Base-by-base conservation (phyloP, 2,888 invertebrate species). In the Lathronympha strigana region DNA sequence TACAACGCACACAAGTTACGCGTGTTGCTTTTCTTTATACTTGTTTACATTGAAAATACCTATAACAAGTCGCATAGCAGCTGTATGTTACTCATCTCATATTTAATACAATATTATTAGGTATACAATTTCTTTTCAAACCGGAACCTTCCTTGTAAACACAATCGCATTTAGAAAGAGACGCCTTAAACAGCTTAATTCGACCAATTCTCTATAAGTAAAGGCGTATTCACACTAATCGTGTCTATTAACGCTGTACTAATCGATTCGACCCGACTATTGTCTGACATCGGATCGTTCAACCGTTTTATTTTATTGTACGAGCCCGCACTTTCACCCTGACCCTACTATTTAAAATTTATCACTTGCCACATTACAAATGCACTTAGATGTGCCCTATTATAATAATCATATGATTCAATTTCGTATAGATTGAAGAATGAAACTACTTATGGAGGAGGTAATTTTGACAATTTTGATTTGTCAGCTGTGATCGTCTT, bases 271-370 rank as follows among this genome's bases (percentile, higher is more conserved):
- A 87, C 90, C 88, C 87, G 75, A 75, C 79, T 75, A 86, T 86
- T 86, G 85, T 84, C 77, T 78, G 77, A 76, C 80, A 80, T 80
- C 80, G 79, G 78, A 78, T 80, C 84, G 80, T 85, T 85, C 85
- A 83, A 84, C 86, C 88, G 81, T 88, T 88, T 87, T 84, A 89
- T 90, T 90, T 89, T 84, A 90, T 90, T 88, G 88, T 88, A 77
- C 79, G 82, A 78, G 82, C 88, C 85, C 85, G 84, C 81, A 83
- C 84, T 78, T 77, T 77, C 81, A 78, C 73, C 80, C 77, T 80
- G 81, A 80, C 84, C 87, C 84, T 72, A 68, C 63, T 72, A 67
- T 63, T 66, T 60, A 62, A 33, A 54, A 61, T 33, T 62, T 51
- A 36, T 40, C 40, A 21, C 40, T 58, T 67, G 71, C 71, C 71